Percentiles rank a stretch among this genome's conserved stretches.
phyloP scores from a whole-genome alignment of 2,113 vertebrate genomes.

The Peromyscus maniculatus region DNA sequence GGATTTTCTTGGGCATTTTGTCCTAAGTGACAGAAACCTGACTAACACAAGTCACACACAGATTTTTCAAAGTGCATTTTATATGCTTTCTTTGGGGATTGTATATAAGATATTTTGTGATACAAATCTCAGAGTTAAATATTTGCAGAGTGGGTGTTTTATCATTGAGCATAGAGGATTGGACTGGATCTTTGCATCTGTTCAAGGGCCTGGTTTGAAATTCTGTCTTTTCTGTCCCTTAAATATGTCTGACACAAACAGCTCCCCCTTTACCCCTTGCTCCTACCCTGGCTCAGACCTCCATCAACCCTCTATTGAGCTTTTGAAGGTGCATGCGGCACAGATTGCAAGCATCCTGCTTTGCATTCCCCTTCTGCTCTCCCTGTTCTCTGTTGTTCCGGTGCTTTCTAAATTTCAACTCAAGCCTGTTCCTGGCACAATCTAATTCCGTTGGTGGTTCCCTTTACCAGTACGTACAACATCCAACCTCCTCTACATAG shows the following conservation, averaged over 20 bases:
- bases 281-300: background rate
- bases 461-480: background rate
- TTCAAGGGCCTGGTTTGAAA: slow-evolving; percentile 37
- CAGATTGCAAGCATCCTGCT: background rate
- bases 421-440: background rate
- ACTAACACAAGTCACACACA: background rate
- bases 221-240: background rate
- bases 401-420: slow-evolving; percentile 23
- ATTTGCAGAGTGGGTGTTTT: background rate
- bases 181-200: background rate
- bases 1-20: background rate
- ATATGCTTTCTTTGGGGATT: slow-evolving; percentile 6
- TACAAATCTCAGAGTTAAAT: background rate
- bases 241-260: background rate
- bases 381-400: background rate
- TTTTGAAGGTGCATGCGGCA: background rate
- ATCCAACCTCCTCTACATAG: background rate
- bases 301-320: background rate
- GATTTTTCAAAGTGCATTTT: slow-evolving; percentile 2
- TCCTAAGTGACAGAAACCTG: background rate
- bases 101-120: background rate
- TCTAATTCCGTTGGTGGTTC: background rate
- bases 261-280: background rate
- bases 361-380: background rate
- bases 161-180: background rate